Conservation (phyloP, 2,888 invertebrate species). For the Bembecia ichneumoniformis region DNA sequence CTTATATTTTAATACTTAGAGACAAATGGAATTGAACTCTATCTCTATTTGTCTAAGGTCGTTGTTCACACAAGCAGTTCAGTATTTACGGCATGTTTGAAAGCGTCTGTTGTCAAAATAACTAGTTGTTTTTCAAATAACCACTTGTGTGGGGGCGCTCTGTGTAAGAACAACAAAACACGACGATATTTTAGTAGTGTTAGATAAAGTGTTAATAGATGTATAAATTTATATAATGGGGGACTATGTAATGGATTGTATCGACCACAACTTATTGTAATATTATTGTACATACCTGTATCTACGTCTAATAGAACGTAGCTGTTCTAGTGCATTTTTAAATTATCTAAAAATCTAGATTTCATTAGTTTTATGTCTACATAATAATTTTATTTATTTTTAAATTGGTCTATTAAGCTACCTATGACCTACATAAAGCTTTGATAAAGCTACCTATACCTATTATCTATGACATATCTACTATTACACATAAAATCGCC, state of each 20-base stretch:
- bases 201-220: constrained; percentile 51
- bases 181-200: constrained; percentile 49
- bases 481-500: too few species aligned
- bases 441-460: too few species aligned
- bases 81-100: constrained; percentile 39
- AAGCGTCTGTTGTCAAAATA: constrained; percentile 54
- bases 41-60: constrained; percentile 12
- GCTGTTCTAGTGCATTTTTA: too few species aligned
- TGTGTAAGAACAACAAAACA: constrained; percentile 59
- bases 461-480: too few species aligned
- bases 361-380: too few species aligned
- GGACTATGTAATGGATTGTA: constrained; percentile 19
- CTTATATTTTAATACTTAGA: constrained; percentile 28
- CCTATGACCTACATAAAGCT: too few species aligned
- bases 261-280: constrained; percentile 9
- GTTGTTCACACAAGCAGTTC: constrained; percentile 19
- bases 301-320: too few species aligned
- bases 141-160: constrained; percentile 50
- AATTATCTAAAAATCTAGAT: too few species aligned
- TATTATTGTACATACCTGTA: too few species aligned
- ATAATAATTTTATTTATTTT: too few species aligned
- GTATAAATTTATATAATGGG: constrained; percentile 19
- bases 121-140: constrained; percentile 66
- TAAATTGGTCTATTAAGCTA: too few species aligned
- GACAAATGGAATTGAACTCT: constrained; percentile 24